Evolutionary conservation across 2,888 invertebrate species (phyloP).

Genomic region (Rambutsinella grinnellia): DNA sequence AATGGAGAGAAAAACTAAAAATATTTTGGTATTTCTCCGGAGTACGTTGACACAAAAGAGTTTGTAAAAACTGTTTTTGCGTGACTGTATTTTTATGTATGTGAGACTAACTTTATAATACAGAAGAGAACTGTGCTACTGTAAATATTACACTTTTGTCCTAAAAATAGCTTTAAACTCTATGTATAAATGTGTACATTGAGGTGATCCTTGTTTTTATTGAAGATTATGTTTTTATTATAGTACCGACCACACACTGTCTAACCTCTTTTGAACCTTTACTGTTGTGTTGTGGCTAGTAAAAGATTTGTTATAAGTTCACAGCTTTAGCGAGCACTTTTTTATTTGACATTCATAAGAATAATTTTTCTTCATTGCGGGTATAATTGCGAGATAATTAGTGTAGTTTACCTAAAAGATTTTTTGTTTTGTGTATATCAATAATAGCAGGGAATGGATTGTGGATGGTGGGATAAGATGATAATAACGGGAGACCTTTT

Average conservation of each 20-base stretch:
- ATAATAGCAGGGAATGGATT: constrained; percentile 12
- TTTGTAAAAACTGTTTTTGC: constrained; percentile 1
- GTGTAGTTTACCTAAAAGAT: constrained; percentile 4
- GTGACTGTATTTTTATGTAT: neutral
- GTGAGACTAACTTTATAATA: neutral
- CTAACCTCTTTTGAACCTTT: neutral
- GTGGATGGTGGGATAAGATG: constrained; percentile 13
- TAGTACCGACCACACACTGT: neutral
- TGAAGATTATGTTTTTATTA: neutral
- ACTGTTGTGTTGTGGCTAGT: neutral
- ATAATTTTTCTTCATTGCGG: neutral
- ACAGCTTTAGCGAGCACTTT: constrained; percentile 42
- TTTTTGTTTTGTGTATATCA: constrained; percentile 9
- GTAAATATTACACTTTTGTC: neutral
- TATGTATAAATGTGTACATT: constrained; percentile 33
- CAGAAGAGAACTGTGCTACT: neutral
- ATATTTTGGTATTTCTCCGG: constrained; percentile 17
- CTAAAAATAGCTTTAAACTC: neutral
- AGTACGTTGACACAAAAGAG: constrained; percentile 1
- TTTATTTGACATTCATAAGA: constrained; percentile 12
- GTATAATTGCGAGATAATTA: constrained; percentile 4
- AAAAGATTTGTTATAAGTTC: constrained; percentile 4
- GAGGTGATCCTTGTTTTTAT: constrained; percentile 23
- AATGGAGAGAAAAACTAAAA: constrained; percentile 21
- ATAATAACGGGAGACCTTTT: neutral